These are phyloP conservation scores for Drosophila greeni DNA, from an alignment of 2,888 invertebrate genomes.

Conservation along the genomic window DNA sequence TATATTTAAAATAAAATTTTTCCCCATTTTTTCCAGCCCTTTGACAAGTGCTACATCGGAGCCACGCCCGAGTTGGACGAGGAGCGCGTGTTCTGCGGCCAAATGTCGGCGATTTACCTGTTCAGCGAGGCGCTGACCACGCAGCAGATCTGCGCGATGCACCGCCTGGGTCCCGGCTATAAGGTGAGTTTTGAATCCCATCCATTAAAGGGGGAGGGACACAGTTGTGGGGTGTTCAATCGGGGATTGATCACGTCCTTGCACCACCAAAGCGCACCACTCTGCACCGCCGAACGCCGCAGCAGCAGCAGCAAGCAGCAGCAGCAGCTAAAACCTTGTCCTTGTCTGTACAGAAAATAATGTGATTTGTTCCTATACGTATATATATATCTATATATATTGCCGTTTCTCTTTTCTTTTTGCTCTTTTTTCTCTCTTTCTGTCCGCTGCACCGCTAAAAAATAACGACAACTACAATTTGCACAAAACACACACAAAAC, in stretches of 20 bases:
- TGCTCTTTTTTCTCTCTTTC: conserved; percentile 43
- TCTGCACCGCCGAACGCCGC: conserved; percentile 34
- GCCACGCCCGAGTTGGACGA: conserved; percentile 97
- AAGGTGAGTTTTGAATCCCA: no score
- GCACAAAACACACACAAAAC: conserved; percentile 21
- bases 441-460: conserved; percentile 49
- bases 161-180: conserved; percentile 98
- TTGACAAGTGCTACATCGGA: conserved; percentile 99
- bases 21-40: conserved; percentile 87
- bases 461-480: conserved; percentile 11
- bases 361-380: conserved; percentile 13
- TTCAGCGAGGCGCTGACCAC: conserved; percentile 98
- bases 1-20: neutral
- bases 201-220: no score
- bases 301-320: conserved; percentile 15
- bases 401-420: conserved; percentile 39
- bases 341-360: conserved; percentile 31
- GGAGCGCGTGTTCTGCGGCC: conserved; percentile 98
- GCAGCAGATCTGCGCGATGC: conserved; percentile 99
- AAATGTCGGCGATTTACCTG: conserved; percentile 99
- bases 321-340: conserved; percentile 12
- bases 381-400: conserved; percentile 20
- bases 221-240: conserved; percentile 7
- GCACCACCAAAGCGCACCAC: conserved; percentile 35
- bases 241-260: conserved; percentile 4